Evolutionary conservation across 2,888 invertebrate species (phyloP).

Genomic region (Cataglyphis livida): DNA sequence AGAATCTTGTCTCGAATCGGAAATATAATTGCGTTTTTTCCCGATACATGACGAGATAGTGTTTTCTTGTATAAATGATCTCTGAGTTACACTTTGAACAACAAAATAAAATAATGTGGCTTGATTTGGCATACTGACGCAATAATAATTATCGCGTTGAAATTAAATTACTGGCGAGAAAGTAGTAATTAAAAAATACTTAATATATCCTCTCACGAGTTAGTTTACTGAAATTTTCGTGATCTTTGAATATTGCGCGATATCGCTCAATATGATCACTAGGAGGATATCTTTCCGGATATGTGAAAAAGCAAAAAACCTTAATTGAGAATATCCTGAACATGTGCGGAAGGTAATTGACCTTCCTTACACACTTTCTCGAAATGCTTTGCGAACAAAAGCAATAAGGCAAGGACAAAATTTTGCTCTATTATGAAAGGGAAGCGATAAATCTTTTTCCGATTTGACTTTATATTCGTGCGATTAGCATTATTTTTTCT

Average conservation of each 20-base stretch:
- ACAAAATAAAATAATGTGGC: not conserved
- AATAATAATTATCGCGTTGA: not conserved
- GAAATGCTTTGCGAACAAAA: not conserved
- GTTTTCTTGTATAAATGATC: not conserved
- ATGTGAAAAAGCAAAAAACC: not conserved
- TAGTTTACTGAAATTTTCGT: slow-evolving; percentile 8
- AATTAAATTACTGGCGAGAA: slow-evolving; percentile 11
- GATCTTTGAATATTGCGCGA: not conserved
- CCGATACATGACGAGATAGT: not conserved
- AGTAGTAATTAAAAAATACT: slow-evolving; percentile 43
- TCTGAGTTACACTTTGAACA: not conserved
- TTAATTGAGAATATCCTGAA: slow-evolving; percentile 31
- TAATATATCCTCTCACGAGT: slow-evolving; percentile 9
- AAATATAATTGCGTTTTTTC: slow-evolving; percentile 25
- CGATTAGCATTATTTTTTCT: not conserved
- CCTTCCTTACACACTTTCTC: slow-evolving; percentile 31
- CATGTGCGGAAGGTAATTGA: slow-evolving; percentile 15
- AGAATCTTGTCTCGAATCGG: not conserved
- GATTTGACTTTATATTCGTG: not conserved
- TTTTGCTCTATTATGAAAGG: not conserved
- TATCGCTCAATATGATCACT: not conserved
- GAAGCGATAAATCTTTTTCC: slow-evolving; percentile 13
- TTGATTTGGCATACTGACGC: not conserved
- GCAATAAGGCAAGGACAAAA: slow-evolving; percentile 10
- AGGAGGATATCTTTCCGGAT: not conserved